A percentile compares a stretch with the other conserved stretches of the same genome.
phyloP scores from a whole-genome alignment of 2,113 vertebrate species.

The Microcebus ravelobensis region DNA sequence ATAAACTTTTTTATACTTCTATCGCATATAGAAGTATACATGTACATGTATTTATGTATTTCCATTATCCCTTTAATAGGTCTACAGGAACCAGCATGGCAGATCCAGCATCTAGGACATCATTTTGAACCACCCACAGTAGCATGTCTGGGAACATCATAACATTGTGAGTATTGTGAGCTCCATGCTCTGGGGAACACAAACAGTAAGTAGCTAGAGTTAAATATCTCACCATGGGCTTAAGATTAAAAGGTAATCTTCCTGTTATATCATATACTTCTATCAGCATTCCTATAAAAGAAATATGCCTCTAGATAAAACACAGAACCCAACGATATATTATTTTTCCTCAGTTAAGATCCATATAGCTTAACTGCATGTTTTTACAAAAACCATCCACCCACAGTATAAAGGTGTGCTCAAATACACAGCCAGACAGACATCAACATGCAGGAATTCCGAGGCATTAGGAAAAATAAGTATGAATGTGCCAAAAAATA shows the following conservation, averaged over 20 bases:
- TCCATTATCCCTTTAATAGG: background rate
- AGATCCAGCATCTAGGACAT: background rate
- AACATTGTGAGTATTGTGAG: background rate
- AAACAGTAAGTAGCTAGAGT: background rate
- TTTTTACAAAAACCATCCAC: background rate
- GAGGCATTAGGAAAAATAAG: constrained; percentile 3
- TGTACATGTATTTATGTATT: background rate
- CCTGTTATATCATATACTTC: background rate
- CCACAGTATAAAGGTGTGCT: background rate
- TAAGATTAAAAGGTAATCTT: background rate
- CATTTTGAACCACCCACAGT: background rate
- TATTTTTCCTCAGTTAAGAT: background rate
- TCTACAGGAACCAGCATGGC: background rate
- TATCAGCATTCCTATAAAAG: background rate
- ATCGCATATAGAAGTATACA: background rate
- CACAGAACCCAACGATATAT: background rate
- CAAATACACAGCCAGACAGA: constrained; percentile 20
- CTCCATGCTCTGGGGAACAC: background rate
- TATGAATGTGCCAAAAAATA: background rate
- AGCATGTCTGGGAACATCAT: background rate
- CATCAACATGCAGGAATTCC: constrained; percentile 2
- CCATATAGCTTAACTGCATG: background rate
- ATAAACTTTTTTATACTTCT: background rate
- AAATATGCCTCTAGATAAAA: constrained; percentile 19
- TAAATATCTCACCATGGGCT: background rate